These are phyloP conservation scores for Metopia argyrocephala DNA, from an alignment of 2,888 invertebrate species.

Conservation along the genomic window DNA sequence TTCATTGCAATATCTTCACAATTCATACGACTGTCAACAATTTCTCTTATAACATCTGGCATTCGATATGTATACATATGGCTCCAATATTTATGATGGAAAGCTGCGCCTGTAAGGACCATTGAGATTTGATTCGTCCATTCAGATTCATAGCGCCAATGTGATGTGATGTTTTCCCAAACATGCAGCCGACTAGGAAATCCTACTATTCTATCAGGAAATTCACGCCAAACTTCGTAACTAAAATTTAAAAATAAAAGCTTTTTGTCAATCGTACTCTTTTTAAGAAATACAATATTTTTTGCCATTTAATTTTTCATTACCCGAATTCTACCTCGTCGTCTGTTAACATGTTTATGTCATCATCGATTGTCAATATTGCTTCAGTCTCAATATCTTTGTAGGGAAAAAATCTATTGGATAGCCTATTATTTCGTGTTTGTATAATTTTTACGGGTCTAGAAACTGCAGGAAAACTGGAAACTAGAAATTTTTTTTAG, in stretches of 20 bases:
- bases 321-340: slow-evolving; percentile 98
- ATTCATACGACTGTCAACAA: slow-evolving; percentile 98
- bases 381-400: slow-evolving; percentile 98
- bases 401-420: slow-evolving; percentile 97
- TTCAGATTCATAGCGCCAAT: slow-evolving; percentile 97
- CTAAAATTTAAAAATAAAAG: slow-evolving; percentile 68
- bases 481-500: slow-evolving; percentile 81
- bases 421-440: slow-evolving; percentile 93
- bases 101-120: slow-evolving; percentile 97
- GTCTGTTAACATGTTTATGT: slow-evolving; percentile 95
- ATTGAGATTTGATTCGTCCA: slow-evolving; percentile 98
- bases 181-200: slow-evolving; percentile 96
- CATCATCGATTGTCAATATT: slow-evolving; percentile 95
- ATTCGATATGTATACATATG: slow-evolving; percentile 94
- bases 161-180: slow-evolving; percentile 91
- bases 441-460: slow-evolving; percentile 94
- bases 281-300: too few species aligned
- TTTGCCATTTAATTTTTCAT: slow-evolving; percentile 62
- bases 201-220: slow-evolving; percentile 96
- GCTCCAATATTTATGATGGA: slow-evolving; percentile 98
- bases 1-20: slow-evolving; percentile 99
- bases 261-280: neutral
- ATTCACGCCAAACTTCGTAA: slow-evolving; percentile 96
- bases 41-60: slow-evolving; percentile 90
- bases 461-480: slow-evolving; percentile 91